Evolutionary conservation across 2,113 vertebrate species (phyloP), one percentile per base, ranked within the genome.

Genomic region (Xiphophorus couchianus): DNA sequence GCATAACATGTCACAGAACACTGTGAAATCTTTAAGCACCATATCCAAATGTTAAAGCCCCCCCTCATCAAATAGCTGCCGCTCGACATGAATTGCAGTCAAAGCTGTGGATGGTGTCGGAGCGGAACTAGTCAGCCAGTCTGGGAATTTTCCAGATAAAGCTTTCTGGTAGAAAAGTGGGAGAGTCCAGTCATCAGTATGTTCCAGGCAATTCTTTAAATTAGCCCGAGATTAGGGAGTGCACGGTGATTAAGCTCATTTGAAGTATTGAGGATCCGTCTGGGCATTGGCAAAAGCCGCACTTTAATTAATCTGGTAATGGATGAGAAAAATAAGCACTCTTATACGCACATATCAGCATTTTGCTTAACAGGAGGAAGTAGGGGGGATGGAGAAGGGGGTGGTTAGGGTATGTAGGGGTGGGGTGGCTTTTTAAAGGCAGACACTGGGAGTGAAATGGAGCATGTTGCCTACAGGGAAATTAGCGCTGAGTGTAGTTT

Each of bases 261-360:
- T 93, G 89, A 94, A 94, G 91, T 93, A 92, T 90, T 91, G 93
- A 93, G 88, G 84, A 91, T 90, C 93, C 89, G 90, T 91, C 91
- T 94, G 94, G 91, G 91, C 93, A 92, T 90, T 93, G 88, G 92
- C 89, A 91, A 91, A 88, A 91, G 89, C 91, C 87, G 89, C 84
- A 88, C 89, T 94, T 94, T 93, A 94, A 95, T 95, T 94, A 94
- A 94, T 94, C 93, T 91, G 83, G 80, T 94, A 93, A 94, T 92
- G 90, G 94, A 93, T 89, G 91, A 92, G 88, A 89, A 93, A 93
- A 93, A 95, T 92, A 93, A 92, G 90, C 89, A 86, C 84, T 91
- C 91, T 93, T 91, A 67, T 44, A 92, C 85, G 90, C 90, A 92
- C 91, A 93, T 93, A 93, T 93, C 94, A 94, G 91, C 90, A 87